These are phyloP conservation scores for Hafferia zeledoni DNA, from an alignment of 2,797 vertebrate species.

Conservation along the genomic window DNA sequence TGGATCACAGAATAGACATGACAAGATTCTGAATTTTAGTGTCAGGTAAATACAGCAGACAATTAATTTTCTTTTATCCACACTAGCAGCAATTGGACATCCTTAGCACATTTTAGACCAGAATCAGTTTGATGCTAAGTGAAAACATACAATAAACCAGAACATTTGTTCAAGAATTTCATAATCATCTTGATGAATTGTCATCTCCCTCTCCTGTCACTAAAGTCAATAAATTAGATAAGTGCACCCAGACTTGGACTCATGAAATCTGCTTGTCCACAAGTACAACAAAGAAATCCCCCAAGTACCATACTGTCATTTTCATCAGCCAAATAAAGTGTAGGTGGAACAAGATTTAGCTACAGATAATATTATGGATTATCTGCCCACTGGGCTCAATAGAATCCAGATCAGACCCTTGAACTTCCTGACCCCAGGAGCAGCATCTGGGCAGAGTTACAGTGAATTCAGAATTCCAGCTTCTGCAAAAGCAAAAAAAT, in stretches of 20 bases:
- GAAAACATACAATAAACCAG: accelerated
- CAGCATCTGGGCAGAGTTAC: not conserved
- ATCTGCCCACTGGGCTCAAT: not conserved
- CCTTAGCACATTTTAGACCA: not conserved
- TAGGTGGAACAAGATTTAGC: not conserved
- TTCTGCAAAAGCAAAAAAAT: not conserved
- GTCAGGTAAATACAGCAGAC: accelerated
- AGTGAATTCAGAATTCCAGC: not conserved
- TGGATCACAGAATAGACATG: too few species aligned
- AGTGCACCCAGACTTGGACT: not conserved
- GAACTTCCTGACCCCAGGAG: not conserved
- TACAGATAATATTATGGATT: not conserved
- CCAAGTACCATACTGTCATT: not conserved
- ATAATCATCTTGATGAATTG: accelerated
- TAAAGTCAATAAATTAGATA: not conserved
- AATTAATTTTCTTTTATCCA: not conserved
- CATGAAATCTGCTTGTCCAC: not conserved
- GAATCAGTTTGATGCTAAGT: not conserved
- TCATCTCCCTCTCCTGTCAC: not conserved
- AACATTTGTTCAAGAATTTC: not conserved
- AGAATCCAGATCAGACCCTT: not conserved
- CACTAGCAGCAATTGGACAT: not conserved
- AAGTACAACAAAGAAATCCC: not conserved
- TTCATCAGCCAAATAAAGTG: not conserved
- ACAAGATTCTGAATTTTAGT: accelerated